phyloP scores from a whole-genome alignment of 2,888 invertebrate species.

The Scelioninae gen. 2 region DNA sequence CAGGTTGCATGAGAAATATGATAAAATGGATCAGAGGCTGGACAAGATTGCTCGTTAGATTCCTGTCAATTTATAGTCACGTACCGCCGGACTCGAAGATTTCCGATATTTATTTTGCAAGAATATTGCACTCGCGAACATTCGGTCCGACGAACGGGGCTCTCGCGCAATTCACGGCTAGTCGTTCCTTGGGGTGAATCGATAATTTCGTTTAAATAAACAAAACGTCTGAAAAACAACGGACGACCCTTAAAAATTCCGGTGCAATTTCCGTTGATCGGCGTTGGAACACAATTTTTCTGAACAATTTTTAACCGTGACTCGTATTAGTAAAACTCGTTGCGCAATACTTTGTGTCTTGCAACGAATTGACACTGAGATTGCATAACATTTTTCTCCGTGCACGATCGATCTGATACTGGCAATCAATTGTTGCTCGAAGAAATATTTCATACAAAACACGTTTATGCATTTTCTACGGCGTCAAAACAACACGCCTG shows the following conservation, averaged over 20 bases:
- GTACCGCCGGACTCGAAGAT: slow-evolving; percentile 4
- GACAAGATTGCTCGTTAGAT: slow-evolving; percentile 12
- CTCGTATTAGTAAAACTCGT: slow-evolving; percentile 17
- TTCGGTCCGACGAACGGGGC: no score
- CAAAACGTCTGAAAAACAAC: no score
- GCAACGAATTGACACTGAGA: slow-evolving; percentile 40
- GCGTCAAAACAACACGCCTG: background rate
- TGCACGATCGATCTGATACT: slow-evolving; percentile 31
- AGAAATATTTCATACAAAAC: slow-evolving; percentile 27
- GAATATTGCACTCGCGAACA: slow-evolving; percentile 15
- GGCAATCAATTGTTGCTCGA: slow-evolving; percentile 22
- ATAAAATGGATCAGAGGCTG: slow-evolving; percentile 5
- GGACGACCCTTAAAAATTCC: no score
- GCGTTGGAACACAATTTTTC: no score
- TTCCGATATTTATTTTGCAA: slow-evolving; percentile 22
- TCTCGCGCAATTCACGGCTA: no score
- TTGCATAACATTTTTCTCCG: slow-evolving; percentile 40
- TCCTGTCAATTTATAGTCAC: slow-evolving; percentile 16
- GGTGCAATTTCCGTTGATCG: no score
- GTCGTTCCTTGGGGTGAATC: no score
- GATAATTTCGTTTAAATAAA: no score
- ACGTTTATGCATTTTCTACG: background rate
- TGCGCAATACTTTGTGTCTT: slow-evolving; percentile 13
- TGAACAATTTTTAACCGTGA: no score
- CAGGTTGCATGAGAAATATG: background rate